Percentiles rank a stretch among this genome's conserved stretches.
These are phyloP conservation scores for Cyclopterus lumpus DNA, from an alignment of 2,797 vertebrate genomes.

Conservation along the genomic window DNA sequence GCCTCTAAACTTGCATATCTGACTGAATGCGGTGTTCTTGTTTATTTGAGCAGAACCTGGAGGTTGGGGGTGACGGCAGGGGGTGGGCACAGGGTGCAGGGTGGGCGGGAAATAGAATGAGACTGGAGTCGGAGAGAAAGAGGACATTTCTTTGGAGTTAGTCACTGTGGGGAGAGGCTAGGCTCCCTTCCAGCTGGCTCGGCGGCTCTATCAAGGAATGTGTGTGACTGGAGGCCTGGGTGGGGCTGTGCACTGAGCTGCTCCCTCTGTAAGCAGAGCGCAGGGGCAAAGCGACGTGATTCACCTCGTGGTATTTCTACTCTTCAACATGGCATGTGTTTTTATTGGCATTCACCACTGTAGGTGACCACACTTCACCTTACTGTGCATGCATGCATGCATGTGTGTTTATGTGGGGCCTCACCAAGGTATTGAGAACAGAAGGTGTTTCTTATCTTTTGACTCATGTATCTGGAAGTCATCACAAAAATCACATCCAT, in stretches of 20 bases:
- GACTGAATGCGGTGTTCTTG: constrained; percentile 44
- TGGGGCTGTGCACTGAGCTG: constrained; percentile 67
- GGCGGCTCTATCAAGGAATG: constrained; percentile 86
- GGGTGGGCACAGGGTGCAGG: constrained; percentile 42
- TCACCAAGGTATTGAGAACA: constrained; percentile 14
- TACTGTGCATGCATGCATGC: constrained; percentile 2
- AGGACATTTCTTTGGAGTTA: constrained; percentile 86
- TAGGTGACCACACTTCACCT: constrained; percentile 34
- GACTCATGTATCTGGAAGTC: not conserved
- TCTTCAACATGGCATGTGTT: constrained; percentile 28
- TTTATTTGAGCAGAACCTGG: constrained; percentile 65
- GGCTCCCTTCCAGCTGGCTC: constrained; percentile 86
- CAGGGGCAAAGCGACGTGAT: constrained; percentile 32
- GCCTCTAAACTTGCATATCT: constrained; percentile 20
- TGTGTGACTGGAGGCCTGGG: constrained; percentile 84
- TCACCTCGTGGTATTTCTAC: constrained; percentile 29
- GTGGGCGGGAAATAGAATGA: constrained; percentile 58
- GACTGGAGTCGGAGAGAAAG: constrained; percentile 62
- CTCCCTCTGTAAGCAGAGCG: constrained; percentile 59
- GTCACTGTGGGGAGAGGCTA: constrained; percentile 84
- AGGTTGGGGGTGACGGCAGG: constrained; percentile 25
- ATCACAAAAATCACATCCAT: constrained; percentile 4
- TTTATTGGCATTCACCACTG: constrained; percentile 29
- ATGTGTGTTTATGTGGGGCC: not conserved
- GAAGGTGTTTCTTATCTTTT: constrained; percentile 26